Conservation (phyloP, 2,888 invertebrate genomes). For the Alcis repandata region DNA sequence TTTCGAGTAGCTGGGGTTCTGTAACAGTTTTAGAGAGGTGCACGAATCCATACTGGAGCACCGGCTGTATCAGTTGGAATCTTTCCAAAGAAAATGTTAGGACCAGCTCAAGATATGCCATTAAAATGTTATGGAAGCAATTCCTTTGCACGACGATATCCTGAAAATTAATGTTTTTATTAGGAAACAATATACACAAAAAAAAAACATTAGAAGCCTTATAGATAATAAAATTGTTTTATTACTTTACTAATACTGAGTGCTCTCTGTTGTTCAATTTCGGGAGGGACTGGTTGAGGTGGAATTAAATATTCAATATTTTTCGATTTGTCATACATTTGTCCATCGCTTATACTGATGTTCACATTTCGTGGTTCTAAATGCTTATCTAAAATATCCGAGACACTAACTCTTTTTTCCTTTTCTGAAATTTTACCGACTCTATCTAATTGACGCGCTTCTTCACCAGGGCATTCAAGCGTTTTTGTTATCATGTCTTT, state of each 20-base stretch:
- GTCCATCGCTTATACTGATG: constrained; percentile 75
- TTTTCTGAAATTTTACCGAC: constrained; percentile 49
- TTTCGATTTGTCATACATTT: constrained; percentile 68
- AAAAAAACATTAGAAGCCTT: background rate
- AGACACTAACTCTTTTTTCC: constrained; percentile 66
- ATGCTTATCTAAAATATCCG: constrained; percentile 65
- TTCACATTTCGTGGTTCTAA: constrained; percentile 72
- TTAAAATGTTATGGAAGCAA: constrained; percentile 94
- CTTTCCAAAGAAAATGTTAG: constrained; percentile 88
- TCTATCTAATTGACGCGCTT: constrained; percentile 55
- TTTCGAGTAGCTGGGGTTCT: constrained; percentile 80
- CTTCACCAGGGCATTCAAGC: constrained; percentile 40
- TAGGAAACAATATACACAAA: background rate
- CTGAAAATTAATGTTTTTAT: constrained; percentile 72
- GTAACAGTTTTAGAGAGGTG: constrained; percentile 80
- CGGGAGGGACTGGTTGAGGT: constrained; percentile 92
- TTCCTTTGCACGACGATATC: constrained; percentile 94
- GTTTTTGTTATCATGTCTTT: constrained; percentile 37
- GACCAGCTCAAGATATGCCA: constrained; percentile 93
- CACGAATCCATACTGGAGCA: constrained; percentile 76
- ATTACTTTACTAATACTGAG: constrained; percentile 93
- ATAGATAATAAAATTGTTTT: background rate
- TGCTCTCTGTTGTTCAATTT: constrained; percentile 93
- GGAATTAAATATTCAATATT: constrained; percentile 81
- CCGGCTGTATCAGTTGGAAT: constrained; percentile 83